Evolutionary conservation across 2,888 invertebrate genomes (phyloP).

Genomic region (Lamproptera curius): DNA sequence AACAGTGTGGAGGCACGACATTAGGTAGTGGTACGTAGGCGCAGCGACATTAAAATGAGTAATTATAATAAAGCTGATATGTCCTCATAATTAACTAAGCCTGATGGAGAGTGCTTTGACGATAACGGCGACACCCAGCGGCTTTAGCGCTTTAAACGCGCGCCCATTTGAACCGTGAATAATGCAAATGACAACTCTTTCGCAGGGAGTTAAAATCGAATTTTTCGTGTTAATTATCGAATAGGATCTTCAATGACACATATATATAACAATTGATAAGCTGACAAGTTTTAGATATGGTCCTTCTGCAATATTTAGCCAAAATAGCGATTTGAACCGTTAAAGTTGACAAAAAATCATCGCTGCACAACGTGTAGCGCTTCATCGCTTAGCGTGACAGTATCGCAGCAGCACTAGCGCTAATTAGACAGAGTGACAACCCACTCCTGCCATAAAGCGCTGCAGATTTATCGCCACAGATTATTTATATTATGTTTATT

Average conservation of each 20-base stretch:
- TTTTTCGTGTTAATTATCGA: too few species aligned
- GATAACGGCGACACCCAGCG: conserved; percentile 39
- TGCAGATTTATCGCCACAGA: conserved; percentile 76
- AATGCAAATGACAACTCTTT: neutral
- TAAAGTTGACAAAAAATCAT: too few species aligned
- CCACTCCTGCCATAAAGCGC: conserved; percentile 76
- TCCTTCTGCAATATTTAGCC: too few species aligned
- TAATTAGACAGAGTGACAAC: conserved; percentile 77
- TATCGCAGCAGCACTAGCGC: conserved; percentile 60
- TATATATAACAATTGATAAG: too few species aligned
- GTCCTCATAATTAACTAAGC: conserved; percentile 74
- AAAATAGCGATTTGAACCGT: too few species aligned
- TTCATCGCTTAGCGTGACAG: conserved; percentile 36
- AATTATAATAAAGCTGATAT: conserved; percentile 77
- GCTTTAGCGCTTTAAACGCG: conserved; percentile 35
- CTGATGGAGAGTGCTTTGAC: conserved; percentile 73
- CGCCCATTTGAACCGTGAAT: neutral
- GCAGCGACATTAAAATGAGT: conserved; percentile 75
- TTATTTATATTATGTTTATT: conserved; percentile 79
- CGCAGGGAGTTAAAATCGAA: too few species aligned
- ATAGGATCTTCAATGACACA: too few species aligned
- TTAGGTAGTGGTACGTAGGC: conserved; percentile 53
- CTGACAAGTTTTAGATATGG: too few species aligned
- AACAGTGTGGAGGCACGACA: conserved; percentile 35
- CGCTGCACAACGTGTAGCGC: conserved; percentile 26